Evolutionary conservation across 2,113 vertebrate genomes (phyloP).

Genomic region (Carassius gibelio): DNA sequence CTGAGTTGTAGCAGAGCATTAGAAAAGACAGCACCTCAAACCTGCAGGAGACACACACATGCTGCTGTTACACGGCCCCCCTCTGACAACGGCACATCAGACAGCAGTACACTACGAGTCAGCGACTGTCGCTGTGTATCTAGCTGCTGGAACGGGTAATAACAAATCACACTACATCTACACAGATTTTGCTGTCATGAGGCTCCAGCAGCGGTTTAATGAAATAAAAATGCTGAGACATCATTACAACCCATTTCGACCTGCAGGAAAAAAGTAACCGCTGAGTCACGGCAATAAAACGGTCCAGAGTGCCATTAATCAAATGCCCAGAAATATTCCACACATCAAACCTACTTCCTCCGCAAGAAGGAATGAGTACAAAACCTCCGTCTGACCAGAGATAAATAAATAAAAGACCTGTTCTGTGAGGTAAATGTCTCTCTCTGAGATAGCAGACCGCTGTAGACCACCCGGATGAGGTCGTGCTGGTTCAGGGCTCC

Average conservation of each 20-base stretch:
- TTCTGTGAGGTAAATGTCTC: conserved; percentile 99
- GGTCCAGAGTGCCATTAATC: not conserved
- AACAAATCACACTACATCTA: conserved; percentile 18
- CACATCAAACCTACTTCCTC: not conserved
- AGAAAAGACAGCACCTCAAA: conserved; percentile 98
- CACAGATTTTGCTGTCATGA: not conserved
- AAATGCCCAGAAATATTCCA: not conserved
- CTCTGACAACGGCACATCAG: conserved; percentile 9
- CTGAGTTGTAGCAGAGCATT: conserved; percentile 98
- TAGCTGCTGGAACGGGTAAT: not conserved
- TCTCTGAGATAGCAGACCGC: conserved; percentile 94
- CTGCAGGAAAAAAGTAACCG: not conserved
- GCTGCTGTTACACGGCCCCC: not conserved
- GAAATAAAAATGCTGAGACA: conserved; percentile 3
- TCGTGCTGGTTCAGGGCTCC: conserved; percentile 95
- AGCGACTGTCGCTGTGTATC: not conserved
- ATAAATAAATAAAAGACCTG: conserved; percentile 73
- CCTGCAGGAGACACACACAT: conserved; percentile 66
- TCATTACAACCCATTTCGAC: not conserved
- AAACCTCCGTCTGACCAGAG: not conserved
- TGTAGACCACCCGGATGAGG: conserved; percentile 94
- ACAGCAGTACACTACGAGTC: conserved; percentile 9
- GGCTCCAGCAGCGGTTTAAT: not conserved
- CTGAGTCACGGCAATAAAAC: not conserved
- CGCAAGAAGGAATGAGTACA: not conserved